Percentiles rank a stretch among this genome's conserved stretches.
These are phyloP conservation scores for Acanthopleura granulata DNA, from an alignment of 2,888 invertebrate species.

Conservation along the genomic window DNA sequence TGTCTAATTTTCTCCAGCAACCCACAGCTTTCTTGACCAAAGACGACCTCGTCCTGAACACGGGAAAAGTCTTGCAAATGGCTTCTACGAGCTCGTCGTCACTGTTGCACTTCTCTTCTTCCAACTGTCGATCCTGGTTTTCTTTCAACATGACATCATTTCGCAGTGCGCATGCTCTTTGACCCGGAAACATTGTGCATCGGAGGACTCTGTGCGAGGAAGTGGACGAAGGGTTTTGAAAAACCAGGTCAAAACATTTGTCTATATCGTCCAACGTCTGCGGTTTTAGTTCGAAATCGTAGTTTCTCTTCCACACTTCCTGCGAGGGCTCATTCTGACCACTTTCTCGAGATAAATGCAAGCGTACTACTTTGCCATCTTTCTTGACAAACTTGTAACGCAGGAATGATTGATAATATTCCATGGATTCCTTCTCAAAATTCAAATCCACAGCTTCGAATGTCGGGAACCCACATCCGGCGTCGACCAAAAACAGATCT, in stretches of 20 bases:
- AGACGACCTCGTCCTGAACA: not conserved
- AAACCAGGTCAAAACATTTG: conserved; percentile 29
- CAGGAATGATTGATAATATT: conserved; percentile 35
- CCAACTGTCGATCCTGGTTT: conserved; percentile 24
- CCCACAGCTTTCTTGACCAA: not conserved
- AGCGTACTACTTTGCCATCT: conserved; percentile 31
- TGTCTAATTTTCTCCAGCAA: not conserved
- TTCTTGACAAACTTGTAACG: conserved; percentile 37
- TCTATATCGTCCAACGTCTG: conserved; percentile 28
- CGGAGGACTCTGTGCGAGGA: conserved; percentile 30
- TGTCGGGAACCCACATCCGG: conserved; percentile 36
- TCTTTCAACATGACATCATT: conserved; percentile 32
- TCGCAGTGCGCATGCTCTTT: conserved; percentile 30
- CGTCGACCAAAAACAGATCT: conserved; percentile 34
- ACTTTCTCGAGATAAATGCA: conserved; percentile 25
- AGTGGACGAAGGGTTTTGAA: conserved; percentile 25
- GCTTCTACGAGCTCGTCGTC: conserved; percentile 17
- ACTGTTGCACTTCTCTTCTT: not conserved
- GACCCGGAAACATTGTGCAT: conserved; percentile 28
- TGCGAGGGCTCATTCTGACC: conserved; percentile 15
- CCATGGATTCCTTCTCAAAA: conserved; percentile 35
- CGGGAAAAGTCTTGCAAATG: not conserved
- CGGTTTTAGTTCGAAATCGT: conserved; percentile 22
- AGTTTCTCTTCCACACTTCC: conserved; percentile 34
- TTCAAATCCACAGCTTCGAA: conserved; percentile 33